phyloP scores from a whole-genome alignment of 2,113 vertebrate genomes.

The Blennius ocellaris region DNA sequence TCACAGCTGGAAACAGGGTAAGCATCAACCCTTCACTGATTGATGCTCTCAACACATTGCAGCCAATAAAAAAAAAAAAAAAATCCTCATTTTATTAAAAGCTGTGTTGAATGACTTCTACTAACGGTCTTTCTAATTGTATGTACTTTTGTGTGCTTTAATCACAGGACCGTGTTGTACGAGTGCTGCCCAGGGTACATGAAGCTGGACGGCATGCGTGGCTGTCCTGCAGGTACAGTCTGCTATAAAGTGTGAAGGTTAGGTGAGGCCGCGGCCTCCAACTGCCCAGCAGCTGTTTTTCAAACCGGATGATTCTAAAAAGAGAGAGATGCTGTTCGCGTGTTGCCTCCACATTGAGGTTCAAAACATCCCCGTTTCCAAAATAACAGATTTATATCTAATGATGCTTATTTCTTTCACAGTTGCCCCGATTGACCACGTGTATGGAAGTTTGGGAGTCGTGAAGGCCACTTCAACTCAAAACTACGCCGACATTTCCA shows the following conservation, averaged over 20 bases:
- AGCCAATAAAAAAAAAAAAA: slow-evolving; percentile 15
- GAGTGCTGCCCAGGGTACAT: slow-evolving; percentile 98
- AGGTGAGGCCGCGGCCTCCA: too few relatives aligned
- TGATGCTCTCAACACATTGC: slow-evolving; percentile 40
- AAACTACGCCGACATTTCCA: slow-evolving; percentile 88
- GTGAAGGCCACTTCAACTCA: slow-evolving; percentile 91
- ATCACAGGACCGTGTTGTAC: slow-evolving; percentile 90
- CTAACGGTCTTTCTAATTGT: slow-evolving; percentile 17
- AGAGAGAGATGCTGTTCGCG: neutral
- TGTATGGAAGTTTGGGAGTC: slow-evolving; percentile 91
- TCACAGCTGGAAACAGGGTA: slow-evolving; percentile 63
- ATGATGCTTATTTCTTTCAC: slow-evolving; percentile 31
- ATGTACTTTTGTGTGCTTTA: slow-evolving; percentile 31
- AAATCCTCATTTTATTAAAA: neutral
- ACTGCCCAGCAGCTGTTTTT: neutral
- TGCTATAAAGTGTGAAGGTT: neutral
- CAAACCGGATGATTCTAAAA: slow-evolving; percentile 20
- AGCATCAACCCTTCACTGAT: slow-evolving; percentile 12
- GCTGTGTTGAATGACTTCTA: slow-evolving; percentile 8
- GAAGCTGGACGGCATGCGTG: slow-evolving; percentile 89
- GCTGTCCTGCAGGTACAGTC: slow-evolving; percentile 94
- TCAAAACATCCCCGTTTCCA: neutral
- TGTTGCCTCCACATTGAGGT: slow-evolving; percentile 16
- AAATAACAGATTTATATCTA: neutral
- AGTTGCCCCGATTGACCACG: slow-evolving; percentile 95